phyloP scores from a whole-genome alignment of 2,888 invertebrate genomes.

The Drepanosiphum platanoidis region DNA sequence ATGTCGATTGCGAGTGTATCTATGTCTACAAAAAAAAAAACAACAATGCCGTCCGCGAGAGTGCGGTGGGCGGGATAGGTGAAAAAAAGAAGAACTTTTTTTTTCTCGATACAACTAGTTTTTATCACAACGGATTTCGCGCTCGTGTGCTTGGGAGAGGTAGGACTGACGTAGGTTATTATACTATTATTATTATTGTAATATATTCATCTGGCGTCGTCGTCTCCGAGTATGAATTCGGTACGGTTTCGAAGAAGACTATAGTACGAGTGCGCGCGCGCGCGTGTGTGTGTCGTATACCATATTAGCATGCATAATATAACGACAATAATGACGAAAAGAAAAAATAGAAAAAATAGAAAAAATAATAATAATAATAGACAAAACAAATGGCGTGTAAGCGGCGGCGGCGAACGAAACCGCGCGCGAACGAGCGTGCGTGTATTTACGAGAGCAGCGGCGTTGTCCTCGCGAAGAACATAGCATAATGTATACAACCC shows the following conservation, averaged over 20 bases:
- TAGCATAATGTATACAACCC: no score
- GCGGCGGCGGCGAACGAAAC: constrained; percentile 22
- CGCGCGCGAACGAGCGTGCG: neutral
- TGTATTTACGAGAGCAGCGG: neutral
- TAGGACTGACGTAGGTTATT: no score
- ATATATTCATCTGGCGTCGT: neutral
- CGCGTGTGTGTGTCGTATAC: no score
- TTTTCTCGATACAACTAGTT: neutral
- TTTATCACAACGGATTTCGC: neutral
- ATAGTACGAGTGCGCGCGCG: no score
- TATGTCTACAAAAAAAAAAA: neutral
- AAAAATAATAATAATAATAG: constrained; percentile 3
- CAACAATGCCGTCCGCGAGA: neutral
- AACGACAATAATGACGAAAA: neutral
- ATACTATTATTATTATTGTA: neutral
- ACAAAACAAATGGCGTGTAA: constrained; percentile 31
- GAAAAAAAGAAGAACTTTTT: neutral
- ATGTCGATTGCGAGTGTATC: neutral
- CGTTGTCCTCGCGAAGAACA: constrained; percentile 29
- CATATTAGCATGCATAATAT: neutral
- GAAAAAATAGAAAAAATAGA: neutral
- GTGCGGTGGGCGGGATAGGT: neutral
- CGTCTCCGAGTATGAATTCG: constrained; percentile 1
- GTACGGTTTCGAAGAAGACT: constrained; percentile 10
- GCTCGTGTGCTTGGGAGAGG: no score